Evolutionary conservation across 2,888 invertebrate species (phyloP).

Genomic region (Rosalia funebris): DNA sequence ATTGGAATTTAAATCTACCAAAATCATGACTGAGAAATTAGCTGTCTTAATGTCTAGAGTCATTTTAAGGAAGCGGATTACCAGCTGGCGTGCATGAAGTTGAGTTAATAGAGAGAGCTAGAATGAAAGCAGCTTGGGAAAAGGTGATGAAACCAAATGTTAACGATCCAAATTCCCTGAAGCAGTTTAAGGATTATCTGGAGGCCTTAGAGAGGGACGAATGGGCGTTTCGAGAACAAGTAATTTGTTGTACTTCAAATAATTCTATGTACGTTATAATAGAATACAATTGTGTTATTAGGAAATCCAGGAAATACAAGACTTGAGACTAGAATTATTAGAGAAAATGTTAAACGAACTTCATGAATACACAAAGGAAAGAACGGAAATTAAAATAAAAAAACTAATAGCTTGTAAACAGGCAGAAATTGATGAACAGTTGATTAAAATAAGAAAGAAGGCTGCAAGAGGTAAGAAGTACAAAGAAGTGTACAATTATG

Average conservation of each 20-base stretch:
- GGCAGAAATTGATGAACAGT: conserved; percentile 67
- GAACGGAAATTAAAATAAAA: conserved; percentile 66
- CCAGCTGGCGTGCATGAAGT: conserved; percentile 72
- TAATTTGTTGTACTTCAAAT: conserved; percentile 54
- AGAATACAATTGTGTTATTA: no score
- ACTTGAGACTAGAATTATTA: conserved; percentile 75
- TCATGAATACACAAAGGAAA: conserved; percentile 64
- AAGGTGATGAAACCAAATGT: conserved; percentile 67
- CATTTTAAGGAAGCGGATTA: conserved; percentile 66
- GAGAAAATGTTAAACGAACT: conserved; percentile 70
- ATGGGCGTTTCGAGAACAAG: conserved; percentile 84
- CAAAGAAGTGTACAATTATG: no score
- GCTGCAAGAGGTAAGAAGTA: conserved; percentile 67
- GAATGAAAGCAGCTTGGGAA: conserved; percentile 74
- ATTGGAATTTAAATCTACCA: no score
- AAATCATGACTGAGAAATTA: no score
- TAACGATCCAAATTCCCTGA: conserved; percentile 68
- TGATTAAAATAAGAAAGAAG: conserved; percentile 68
- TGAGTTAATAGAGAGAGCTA: conserved; percentile 75
- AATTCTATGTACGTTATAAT: no score
- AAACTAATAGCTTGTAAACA: conserved; percentile 67
- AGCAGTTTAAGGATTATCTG: conserved; percentile 72
- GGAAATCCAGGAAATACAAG: conserved; percentile 79
- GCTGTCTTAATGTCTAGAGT: no score
- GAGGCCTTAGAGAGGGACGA: conserved; percentile 84